These are phyloP conservation scores for Allolobophora icterica DNA, from an alignment of 2,888 invertebrate species.

Conservation along the genomic window DNA sequence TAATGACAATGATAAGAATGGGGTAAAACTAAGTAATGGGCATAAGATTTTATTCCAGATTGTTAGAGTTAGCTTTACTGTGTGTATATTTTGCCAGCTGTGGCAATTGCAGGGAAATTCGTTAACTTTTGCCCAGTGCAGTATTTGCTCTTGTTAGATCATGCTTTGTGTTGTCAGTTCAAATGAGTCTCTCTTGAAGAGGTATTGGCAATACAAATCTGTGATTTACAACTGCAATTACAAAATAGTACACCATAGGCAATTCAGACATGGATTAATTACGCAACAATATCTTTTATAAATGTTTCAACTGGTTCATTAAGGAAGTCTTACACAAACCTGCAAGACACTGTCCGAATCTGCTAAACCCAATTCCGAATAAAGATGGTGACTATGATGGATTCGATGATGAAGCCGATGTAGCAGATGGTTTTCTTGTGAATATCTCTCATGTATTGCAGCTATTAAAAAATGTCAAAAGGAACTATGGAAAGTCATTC, in stretches of 20 bases:
- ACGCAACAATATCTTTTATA: neutral
- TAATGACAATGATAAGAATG: too few species aligned
- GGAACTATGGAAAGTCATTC: neutral
- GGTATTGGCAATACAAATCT: too few species aligned
- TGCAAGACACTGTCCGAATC: constrained; percentile 28
- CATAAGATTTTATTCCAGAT: too few species aligned
- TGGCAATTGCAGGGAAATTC: too few species aligned
- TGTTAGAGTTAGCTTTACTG: too few species aligned
- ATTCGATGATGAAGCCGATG: constrained; percentile 34
- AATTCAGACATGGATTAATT: neutral
- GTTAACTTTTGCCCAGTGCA: too few species aligned
- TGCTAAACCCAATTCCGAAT: constrained; percentile 22
- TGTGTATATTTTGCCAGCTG: too few species aligned
- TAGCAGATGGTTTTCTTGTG: constrained; percentile 14
- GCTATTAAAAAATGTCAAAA: neutral
- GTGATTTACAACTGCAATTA: neutral
- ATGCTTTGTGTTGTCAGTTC: too few species aligned
- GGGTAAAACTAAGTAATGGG: too few species aligned
- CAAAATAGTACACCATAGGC: neutral
- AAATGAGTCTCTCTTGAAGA: too few species aligned
- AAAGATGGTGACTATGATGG: constrained; percentile 29
- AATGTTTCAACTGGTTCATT: neutral
- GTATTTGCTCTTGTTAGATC: too few species aligned
- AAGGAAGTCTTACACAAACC: constrained; percentile 22
- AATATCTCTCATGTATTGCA: constrained; percentile 30